These are phyloP conservation scores for Beris morrisii DNA, from an alignment of 2,888 invertebrate genomes.

Conservation along the genomic window DNA sequence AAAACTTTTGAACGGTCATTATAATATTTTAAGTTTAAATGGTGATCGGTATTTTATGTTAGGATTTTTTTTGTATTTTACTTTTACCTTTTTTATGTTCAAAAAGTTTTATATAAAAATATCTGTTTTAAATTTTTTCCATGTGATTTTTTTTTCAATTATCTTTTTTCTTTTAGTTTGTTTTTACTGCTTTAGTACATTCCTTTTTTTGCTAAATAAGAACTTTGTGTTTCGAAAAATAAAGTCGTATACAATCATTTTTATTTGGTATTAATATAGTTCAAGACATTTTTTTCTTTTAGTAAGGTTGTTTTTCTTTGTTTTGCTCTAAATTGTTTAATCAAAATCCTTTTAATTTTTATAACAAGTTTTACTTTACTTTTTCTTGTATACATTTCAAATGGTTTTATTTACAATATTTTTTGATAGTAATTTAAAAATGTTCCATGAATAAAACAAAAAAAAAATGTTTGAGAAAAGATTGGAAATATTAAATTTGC, in stretches of 20 bases:
- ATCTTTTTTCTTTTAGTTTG: slow-evolving; percentile 28
- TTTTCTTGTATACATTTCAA: not conserved
- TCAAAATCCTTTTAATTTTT: not conserved
- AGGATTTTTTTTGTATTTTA: slow-evolving; percentile 31
- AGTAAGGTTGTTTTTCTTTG: not conserved
- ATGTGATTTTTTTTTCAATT: slow-evolving; percentile 30
- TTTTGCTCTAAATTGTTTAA: slow-evolving; percentile 1
- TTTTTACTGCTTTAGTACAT: not conserved
- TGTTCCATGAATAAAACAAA: too few relatives aligned
- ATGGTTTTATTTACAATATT: not conserved
- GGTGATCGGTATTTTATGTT: slow-evolving; percentile 29
- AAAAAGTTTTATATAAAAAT: slow-evolving; percentile 40
- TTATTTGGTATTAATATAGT: not conserved
- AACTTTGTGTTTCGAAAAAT: slow-evolving; percentile 38
- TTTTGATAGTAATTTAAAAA: too few relatives aligned
- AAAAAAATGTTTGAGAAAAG: too few relatives aligned
- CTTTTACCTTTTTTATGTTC: slow-evolving; percentile 31
- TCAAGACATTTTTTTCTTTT: not conserved
- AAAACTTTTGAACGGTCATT: slow-evolving; percentile 39
- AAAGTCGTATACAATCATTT: slow-evolving; percentile 39
- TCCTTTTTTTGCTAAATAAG: slow-evolving; percentile 36
- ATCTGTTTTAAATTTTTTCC: slow-evolving; percentile 13
- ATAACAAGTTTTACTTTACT: not conserved
- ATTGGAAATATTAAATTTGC: too few relatives aligned
- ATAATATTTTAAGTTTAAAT: slow-evolving; percentile 35